Evolutionary conservation across 2,888 invertebrate genomes (phyloP), one percentile per base, ranked within the genome.

Genomic region (Hirtodrosophila trivittata): DNA sequence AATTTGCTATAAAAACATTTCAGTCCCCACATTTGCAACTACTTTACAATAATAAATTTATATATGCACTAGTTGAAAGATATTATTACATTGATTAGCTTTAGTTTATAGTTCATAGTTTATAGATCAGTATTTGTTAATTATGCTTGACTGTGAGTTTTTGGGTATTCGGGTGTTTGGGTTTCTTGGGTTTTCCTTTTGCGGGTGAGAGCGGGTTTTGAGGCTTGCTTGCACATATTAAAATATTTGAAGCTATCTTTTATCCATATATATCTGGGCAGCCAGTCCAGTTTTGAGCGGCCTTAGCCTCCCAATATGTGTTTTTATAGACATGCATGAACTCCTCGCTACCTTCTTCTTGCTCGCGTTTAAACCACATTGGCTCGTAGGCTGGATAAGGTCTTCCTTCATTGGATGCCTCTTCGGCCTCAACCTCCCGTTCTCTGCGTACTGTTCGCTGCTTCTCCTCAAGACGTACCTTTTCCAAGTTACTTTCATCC

Each of bases 271-370:
- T 98, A 91, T 97, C 94, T 38, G 98, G 98, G 92, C 98, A 98
- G 84, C 91, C 92, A 55, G 93, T 90, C 98, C 99, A 99, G 90
- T 98, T 96, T 89, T 94, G 94, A 78, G 93, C 94, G 75, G 93
- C 93, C 92, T 99, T 99, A 91, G 94, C 94, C 64, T 95, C 93
- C 99, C 99, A 99, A 92, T 99, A 99, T 76, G 94, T 94, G 75
- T 95, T 95, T 81, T 94, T 95, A 92, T 94, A 98, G 68, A 95
- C 93, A 90, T 98, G 97, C 30, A 92, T 88, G 70, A 96, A 94
- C 80, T 93, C 91, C 83, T 93, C 93, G 76, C 93, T 93, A 32
- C 90, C 90, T 51, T 94, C 93, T 88, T 97, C 96, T 86, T 94
- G 94, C 83, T 94, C 93, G 89, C 97, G 96, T 80, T 93, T 93